Percentiles rank a stretch among this genome's conserved stretches.
phyloP scores from a whole-genome alignment of 2,113 vertebrate genomes.

The Pseudopodoces humilis region DNA sequence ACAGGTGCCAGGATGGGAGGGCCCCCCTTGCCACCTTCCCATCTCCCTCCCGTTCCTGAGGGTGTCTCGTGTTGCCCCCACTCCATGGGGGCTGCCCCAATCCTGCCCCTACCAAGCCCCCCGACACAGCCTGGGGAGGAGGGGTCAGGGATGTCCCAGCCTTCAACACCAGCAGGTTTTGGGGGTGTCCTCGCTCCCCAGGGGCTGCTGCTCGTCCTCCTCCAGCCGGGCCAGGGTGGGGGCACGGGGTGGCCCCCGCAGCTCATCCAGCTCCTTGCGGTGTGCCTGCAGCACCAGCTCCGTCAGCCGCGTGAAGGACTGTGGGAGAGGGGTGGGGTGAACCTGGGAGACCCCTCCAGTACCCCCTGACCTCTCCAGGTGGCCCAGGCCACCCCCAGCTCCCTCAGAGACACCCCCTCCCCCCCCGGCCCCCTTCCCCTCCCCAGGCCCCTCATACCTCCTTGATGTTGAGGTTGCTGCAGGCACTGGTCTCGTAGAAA shows the following conservation, averaged over 20 bases:
- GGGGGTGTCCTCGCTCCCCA: slow-evolving; percentile 67
- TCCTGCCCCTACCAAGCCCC: not conserved
- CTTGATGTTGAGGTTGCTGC: slow-evolving; percentile 94
- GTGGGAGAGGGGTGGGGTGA: not conserved
- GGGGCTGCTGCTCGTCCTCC: slow-evolving; percentile 83
- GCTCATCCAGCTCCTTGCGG: slow-evolving; percentile 90
- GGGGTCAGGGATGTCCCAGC: not conserved
- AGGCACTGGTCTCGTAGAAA: slow-evolving; percentile 99
- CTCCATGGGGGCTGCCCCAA: not conserved
- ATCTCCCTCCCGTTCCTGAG: not conserved
- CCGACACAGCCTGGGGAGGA: not conserved
- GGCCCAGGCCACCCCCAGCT: not conserved
- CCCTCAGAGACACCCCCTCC: not conserved
- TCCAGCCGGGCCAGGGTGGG: slow-evolving; percentile 84
- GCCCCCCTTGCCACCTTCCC: not conserved
- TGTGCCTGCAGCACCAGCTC: slow-evolving; percentile 94
- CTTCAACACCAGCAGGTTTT: slow-evolving; percentile 94
- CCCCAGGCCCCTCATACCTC: slow-evolving; percentile 77
- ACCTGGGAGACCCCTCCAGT: not conserved
- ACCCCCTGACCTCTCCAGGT: not conserved
- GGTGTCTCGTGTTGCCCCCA: not conserved
- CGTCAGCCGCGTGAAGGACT: slow-evolving; percentile 93
- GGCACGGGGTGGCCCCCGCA: slow-evolving; percentile 76
- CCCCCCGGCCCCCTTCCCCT: not conserved
- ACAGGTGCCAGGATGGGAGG: not conserved